A percentile compares a stretch with the other conserved stretches of the same genome.
Conservation (phyloP, 2,113 vertebrate genomes). For the Fulica atra region DNA sequence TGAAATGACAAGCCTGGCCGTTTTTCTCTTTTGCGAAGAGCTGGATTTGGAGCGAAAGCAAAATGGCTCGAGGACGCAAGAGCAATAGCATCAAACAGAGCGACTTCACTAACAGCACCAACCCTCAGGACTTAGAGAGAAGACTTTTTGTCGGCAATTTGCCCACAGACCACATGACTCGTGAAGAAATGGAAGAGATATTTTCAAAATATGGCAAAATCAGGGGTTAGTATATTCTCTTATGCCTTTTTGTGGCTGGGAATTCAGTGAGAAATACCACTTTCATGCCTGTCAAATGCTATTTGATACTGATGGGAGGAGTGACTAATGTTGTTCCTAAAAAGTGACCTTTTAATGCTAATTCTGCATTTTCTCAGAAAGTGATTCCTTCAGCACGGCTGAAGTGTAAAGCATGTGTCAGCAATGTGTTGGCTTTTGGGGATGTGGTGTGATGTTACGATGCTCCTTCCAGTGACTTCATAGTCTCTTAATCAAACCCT, state of each 20-base stretch:
- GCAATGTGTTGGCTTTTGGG: background rate
- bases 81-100: constrained; percentile 75
- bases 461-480: background rate
- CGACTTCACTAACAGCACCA: constrained; percentile 81
- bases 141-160: constrained; percentile 92
- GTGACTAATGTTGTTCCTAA: background rate
- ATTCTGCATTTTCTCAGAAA: background rate
- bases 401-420: rapidly evolving
- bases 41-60: constrained; percentile 66
- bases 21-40: constrained; percentile 72
- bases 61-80: constrained; percentile 87
- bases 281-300: constrained; percentile 30
- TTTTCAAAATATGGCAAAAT: constrained; percentile 87
- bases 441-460: background rate
- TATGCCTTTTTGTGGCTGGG: constrained; percentile 56
- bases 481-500: background rate
- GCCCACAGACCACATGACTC: constrained; percentile 86
- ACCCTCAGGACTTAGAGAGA: constrained; percentile 87
- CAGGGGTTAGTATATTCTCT: constrained; percentile 84
- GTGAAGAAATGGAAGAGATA: constrained; percentile 87
- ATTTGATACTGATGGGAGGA: background rate
- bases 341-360: constrained; percentile 37
- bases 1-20: constrained; percentile 59
- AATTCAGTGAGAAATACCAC: constrained; percentile 24
- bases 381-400: background rate